Percentiles rank a stretch among this genome's conserved stretches.
Conservation (phyloP, 2,888 invertebrate genomes). For the Zeuzera pyrina region DNA sequence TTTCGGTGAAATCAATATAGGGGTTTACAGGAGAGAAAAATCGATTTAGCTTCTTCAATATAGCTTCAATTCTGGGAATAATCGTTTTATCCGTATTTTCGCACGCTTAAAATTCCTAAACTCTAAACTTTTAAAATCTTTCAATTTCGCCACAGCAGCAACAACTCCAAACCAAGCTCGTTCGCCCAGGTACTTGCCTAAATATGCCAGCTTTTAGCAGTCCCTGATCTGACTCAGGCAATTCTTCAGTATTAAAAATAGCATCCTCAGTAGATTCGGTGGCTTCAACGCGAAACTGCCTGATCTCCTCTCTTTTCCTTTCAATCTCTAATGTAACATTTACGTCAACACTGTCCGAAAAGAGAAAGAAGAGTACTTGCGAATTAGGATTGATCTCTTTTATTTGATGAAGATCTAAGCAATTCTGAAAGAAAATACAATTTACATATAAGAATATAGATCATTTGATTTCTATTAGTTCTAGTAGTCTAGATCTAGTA, state of each 20-base stretch:
- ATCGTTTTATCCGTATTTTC: too few species aligned
- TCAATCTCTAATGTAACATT: constrained; percentile 13
- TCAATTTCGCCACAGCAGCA: too few species aligned
- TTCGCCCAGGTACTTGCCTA: neutral
- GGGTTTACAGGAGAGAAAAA: too few species aligned
- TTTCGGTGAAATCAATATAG: too few species aligned
- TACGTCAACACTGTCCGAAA: constrained; percentile 36
- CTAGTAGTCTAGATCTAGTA: too few species aligned
- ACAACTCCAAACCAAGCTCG: neutral
- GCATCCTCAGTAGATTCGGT: constrained; percentile 36
- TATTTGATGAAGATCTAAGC: constrained; percentile 60
- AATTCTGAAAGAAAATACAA: constrained; percentile 38
- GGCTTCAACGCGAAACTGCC: constrained; percentile 22
- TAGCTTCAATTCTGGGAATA: too few species aligned
- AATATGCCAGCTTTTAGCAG: constrained; percentile 12
- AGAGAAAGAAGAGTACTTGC: constrained; percentile 52
- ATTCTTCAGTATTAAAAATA: constrained; percentile 26
- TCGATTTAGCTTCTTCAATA: too few species aligned
- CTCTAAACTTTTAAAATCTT: too few species aligned
- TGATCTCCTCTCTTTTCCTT: constrained; percentile 2
- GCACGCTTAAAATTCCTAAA: too few species aligned
- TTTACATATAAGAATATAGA: too few species aligned
- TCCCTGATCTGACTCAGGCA: constrained; percentile 41
- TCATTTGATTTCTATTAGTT: too few species aligned
- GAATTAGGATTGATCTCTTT: constrained; percentile 52